Conservation (phyloP, 2,797 vertebrate genomes). For the Rachycentron canadum region DNA sequence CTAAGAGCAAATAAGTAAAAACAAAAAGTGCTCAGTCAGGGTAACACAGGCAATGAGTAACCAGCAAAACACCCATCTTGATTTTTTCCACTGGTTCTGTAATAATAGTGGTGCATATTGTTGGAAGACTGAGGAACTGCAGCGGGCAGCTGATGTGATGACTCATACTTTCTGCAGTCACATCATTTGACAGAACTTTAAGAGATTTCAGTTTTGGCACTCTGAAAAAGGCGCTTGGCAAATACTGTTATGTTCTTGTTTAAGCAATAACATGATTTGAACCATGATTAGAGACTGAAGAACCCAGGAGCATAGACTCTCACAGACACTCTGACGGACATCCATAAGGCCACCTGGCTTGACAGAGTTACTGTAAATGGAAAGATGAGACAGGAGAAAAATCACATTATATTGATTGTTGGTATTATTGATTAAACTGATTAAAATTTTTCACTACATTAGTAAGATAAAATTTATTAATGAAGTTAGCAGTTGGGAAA, state of each 20-base stretch:
- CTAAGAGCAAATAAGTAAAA: conserved; percentile 44
- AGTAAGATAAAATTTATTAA: not conserved
- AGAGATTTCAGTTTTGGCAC: conserved; percentile 58
- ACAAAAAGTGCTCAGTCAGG: conserved; percentile 75
- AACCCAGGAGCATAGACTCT: conserved; percentile 37
- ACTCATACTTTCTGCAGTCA: conserved; percentile 42
- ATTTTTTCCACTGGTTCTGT: conserved; percentile 42
- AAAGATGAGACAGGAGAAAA: conserved; percentile 55
- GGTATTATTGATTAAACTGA: too few relatives aligned
- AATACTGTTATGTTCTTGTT: conserved; percentile 56
- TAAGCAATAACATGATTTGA: conserved; percentile 31
- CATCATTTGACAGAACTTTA: conserved; percentile 19
- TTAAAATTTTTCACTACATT: conserved; percentile 15
- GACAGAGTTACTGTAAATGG: conserved; percentile 80
- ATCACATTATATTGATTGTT: conserved; percentile 42
- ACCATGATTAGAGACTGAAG: conserved; percentile 36
- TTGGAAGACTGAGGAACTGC: conserved; percentile 53
- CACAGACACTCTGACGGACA: conserved; percentile 43
- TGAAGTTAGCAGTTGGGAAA: not conserved
- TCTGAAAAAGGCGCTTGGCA: conserved; percentile 60
- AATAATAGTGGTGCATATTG: conserved; percentile 37
- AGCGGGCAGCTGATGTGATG: conserved; percentile 23
- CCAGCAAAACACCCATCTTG: conserved; percentile 23
- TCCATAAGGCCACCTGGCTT: conserved; percentile 69
- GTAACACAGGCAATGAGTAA: conserved; percentile 54